Base-by-base conservation (phyloP, 2,888 invertebrate species). In the Trichopoda pennipes region DNA sequence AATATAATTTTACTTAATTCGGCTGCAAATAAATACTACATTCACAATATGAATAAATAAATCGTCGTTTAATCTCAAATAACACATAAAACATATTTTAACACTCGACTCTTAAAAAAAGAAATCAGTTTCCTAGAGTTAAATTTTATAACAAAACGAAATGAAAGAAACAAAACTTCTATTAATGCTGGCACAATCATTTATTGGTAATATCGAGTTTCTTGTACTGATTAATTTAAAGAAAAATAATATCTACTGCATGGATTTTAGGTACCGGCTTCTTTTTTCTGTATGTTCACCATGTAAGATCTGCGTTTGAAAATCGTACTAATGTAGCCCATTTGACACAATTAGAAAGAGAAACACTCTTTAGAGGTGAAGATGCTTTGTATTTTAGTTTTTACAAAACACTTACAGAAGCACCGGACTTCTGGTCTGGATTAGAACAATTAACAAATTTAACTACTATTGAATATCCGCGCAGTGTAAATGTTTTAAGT, bases 351-450 rank as follows among this genome's bases (percentile, higher is more conserved):
- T 80, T 90, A 87, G 97, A 98, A 88, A 92, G 97, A 58, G 97
- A 98, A 91, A 95, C 97, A 93, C 93, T 96, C 8, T 93, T 98
- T 72, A 92, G 96, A 1, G 95, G 96, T 1, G 97, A 98, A 91
- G 96, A 96, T 95, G 97, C 97, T 0, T 93, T 97, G 86, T 97
- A 97, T 89, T 98, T 96, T 89, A 96, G 95, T 0, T 98, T 96
- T 90, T 97, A 95, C 90, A 98, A 98, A 88, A 95, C 94, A 0
- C 92, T 98, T 60, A 94, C 95, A 0, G 94, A 95, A 82, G 92
- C 96, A 81, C 91, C 93, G 19, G 90, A 94, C 86, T 91, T 95
- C 90, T 85, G 90, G 87, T 89, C 93, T 0, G 96, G 96, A 0
- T 91, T 96, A 61, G 88, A 93, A 0, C 92, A 93, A 84, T 87